Base-by-base conservation (phyloP, 2,888 invertebrate species). In the Amblyjoppa proteus region DNA sequence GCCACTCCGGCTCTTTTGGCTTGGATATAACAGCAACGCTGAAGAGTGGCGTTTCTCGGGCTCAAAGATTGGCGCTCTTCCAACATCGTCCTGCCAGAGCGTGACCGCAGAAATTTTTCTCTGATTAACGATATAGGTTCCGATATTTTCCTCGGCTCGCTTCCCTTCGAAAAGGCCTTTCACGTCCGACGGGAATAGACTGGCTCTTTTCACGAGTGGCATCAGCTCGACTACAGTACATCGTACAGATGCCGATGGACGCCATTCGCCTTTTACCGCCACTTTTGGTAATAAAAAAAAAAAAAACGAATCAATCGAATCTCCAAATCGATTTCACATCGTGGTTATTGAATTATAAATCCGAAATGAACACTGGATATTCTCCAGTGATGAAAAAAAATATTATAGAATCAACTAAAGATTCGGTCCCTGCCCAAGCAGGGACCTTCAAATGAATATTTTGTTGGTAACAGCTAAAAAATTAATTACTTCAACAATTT, bases 111-210 rank as follows among this genome's bases (percentile, higher is more conserved):
- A 91, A 91, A 91, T 91, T 92, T 91, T 91, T 91, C 88, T 89
- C 90, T 92, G 91, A 93, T 93, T 91, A 91, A 91, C 91, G 90
- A 91, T 91, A 92, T 91, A 89, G 90, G 89, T 92, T 91, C 91
- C 90, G 88, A 90, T 91, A 91, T 90, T 89, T 89, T 89, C 85
- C 88, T 87, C 49, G 58, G 53, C 53, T 74, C 51, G 75, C 70
- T 74, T 81, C 83, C 34, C 68, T 81, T 69, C 53, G 76, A 87
- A 84, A 85, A 83, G 58, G 66, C 75, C 70, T 75, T 79, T 85
- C 51, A 70, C 70, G 49, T 85, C 75, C 82, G 56, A 28, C 66
- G 49, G 66, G 56, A 78, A 79, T 85, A 85, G 79, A 70, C 79
- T 25, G 31, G 66, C 56, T 58, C 66, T 75, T 81, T 64, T 64